phyloP scores from a whole-genome alignment of 2,797 vertebrate species.

The Gadopsis marmoratus region DNA sequence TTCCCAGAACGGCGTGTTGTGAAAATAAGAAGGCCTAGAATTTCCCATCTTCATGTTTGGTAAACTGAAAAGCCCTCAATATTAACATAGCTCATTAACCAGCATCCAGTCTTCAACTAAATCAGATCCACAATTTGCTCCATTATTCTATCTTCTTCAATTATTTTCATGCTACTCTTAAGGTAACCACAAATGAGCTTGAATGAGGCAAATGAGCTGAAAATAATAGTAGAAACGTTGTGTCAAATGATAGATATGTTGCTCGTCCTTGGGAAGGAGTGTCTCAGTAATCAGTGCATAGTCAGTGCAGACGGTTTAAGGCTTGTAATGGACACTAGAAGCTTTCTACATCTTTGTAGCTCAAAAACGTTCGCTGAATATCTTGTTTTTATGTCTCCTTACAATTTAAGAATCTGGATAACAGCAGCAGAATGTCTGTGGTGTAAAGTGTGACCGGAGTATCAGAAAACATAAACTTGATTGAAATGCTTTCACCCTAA shows the following conservation, averaged over 20 bases:
- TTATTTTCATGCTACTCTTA: conserved; percentile 82
- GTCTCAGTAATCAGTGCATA: conserved; percentile 66
- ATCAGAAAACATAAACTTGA: conserved; percentile 65
- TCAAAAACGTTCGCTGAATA: conserved; percentile 52
- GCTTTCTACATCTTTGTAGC: conserved; percentile 21
- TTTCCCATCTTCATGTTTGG: conserved; percentile 71
- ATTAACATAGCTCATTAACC: conserved; percentile 82
- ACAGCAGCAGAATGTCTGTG: conserved; percentile 27
- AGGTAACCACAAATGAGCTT: conserved; percentile 83
- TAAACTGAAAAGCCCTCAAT: conserved; percentile 72
- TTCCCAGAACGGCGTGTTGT: conserved; percentile 45
- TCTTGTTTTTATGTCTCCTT: conserved; percentile 23
- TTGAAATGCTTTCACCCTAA: conserved; percentile 72
- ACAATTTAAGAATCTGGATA: conserved; percentile 25
- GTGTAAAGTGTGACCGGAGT: conserved; percentile 40
- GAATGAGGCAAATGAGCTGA: conserved; percentile 82
- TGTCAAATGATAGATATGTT: conserved; percentile 74
- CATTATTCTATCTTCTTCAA: conserved; percentile 80
- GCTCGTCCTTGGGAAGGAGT: conserved; percentile 39
- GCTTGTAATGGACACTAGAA: conserved; percentile 1
- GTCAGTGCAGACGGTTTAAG: conserved; percentile 50
- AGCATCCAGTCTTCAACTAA: conserved; percentile 76
- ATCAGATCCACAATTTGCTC: conserved; percentile 78
- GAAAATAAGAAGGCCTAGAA: conserved; percentile 54
- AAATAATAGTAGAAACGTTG: conserved; percentile 64